Base-by-base conservation (phyloP, 2,888 invertebrate genomes). In the Amblyteles armatorius region DNA sequence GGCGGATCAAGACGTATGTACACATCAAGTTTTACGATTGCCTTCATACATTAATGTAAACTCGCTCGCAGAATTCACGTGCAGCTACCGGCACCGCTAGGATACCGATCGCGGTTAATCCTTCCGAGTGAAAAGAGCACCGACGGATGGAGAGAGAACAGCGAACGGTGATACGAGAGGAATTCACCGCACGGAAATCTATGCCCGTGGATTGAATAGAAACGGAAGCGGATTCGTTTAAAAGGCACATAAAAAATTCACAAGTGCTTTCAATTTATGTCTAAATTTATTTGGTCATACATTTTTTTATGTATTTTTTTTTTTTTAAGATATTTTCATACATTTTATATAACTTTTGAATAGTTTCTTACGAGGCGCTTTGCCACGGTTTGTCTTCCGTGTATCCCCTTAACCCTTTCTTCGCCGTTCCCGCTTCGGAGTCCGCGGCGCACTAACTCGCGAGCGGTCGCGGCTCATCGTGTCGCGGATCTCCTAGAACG, bases 41-140 rank as follows among this genome's bases (percentile, higher is more conserved):
- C 92, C 89, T 92, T 93, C 93, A 93, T 93, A 93, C 93, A 93
- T 93, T 93, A 93, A 93, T 93, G 93, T 91, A 93, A 93, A 91
- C 85, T 79, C 91, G 92, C 88, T 91, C 87, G 84, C 19, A 52
- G 69, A 40, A 29, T 85, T 72, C 79, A 72, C 71, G 67, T 74
- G 55, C 60, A 33, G 78, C 80, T 52, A 69, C 80, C 50, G 76
- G 77, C 55, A 76, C 50, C 40, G 71, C 77, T 76, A 13, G 22
- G 36, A 57, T 26, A 50, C 57, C 22, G 72, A 22, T n/a, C 57
- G 57, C 48, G 52, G 76, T 76, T 71, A 79, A 76, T 83, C 79
- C 65, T 36, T 79, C 74, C 77, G 57, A 78, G 57, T 83, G 44
- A 55, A 55, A 48, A 52, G 65, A 73, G 65, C 65, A 77, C 29